These are phyloP conservation scores for Eurystomus gularis DNA, from an alignment of 2,113 vertebrate species.

Conservation along the genomic window DNA sequence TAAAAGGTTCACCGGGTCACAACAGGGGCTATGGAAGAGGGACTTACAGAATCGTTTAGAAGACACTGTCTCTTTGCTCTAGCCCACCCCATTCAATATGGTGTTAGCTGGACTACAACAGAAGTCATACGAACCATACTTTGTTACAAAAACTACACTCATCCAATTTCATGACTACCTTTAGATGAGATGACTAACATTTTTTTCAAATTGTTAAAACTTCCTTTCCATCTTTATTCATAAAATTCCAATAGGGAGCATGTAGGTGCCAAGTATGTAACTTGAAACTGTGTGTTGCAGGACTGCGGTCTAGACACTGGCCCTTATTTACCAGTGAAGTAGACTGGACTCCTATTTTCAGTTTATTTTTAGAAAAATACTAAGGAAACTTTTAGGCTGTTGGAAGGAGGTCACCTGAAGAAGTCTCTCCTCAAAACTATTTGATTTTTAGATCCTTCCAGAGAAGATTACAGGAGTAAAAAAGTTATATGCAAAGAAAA, in stretches of 20 bases:
- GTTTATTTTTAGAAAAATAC: not conserved
- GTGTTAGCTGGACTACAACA: not conserved
- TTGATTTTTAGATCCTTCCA: not conserved
- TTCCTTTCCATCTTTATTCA: not conserved
- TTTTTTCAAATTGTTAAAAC: slow-evolving; percentile 35
- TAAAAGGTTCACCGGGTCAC: not conserved
- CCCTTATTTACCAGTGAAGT: not conserved
- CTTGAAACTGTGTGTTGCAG: not conserved
- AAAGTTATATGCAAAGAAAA: slow-evolving; percentile 19
- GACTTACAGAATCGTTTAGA: not conserved
- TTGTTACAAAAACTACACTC: not conserved
- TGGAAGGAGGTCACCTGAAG: not conserved
- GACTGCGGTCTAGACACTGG: not conserved
- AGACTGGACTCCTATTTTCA: not conserved
- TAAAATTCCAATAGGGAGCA: not conserved
- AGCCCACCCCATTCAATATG: not conserved
- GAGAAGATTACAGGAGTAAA: slow-evolving; percentile 24
- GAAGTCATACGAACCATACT: not conserved
- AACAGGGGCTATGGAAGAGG: not conserved
- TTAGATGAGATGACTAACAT: not conserved
- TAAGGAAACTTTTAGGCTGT: not conserved
- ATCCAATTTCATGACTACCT: slow-evolving; percentile 2
- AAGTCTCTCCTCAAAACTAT: not conserved
- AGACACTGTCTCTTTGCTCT: not conserved
- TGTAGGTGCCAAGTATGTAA: not conserved